Conservation (phyloP, 2,113 vertebrate genomes). For the rabbit (Oryctolagus cuniculus) region DNA sequence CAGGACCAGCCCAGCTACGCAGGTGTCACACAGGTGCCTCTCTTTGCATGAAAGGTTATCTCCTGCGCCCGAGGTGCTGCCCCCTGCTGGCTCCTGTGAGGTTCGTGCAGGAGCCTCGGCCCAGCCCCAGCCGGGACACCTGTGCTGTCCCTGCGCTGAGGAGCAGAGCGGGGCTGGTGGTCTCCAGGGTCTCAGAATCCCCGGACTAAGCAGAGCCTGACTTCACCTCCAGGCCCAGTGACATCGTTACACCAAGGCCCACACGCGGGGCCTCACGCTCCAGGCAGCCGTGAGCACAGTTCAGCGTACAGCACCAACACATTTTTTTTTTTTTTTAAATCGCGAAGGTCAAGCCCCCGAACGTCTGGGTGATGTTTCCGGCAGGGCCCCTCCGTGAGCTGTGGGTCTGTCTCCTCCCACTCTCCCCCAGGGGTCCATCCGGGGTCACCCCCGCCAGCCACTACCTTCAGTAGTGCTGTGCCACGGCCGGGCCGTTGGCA, state of each 20-base stretch:
- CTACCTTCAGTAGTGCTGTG: constrained; percentile 83
- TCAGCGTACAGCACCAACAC: neutral
- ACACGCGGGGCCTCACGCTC: neutral
- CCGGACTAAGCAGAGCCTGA: neutral
- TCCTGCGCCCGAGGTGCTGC: neutral
- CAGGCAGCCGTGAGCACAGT: neutral
- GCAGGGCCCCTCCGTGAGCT: too few species aligned
- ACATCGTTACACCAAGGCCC: neutral
- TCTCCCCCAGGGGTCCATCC: too few species aligned
- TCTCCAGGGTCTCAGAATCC: neutral
- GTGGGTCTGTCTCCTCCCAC: neutral
- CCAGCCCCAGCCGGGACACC: fast-evolving
- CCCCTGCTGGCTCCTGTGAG: too few species aligned
- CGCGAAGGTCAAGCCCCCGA: neutral
- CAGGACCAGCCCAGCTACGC: constrained; percentile 52
- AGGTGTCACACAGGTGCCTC: constrained; percentile 77
- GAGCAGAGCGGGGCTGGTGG: neutral
- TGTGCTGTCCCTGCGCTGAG: neutral
- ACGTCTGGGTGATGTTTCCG: neutral
- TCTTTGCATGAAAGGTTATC: constrained; percentile 59
- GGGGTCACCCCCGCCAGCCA: neutral
- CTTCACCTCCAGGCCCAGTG: too few species aligned
- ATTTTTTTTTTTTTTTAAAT: neutral
- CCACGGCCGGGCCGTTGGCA: neutral
- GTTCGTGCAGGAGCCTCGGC: too few species aligned